Percentiles rank a stretch among this genome's conserved stretches.
Conservation (phyloP, 2,113 vertebrate species). For the Lepus americanus region DNA sequence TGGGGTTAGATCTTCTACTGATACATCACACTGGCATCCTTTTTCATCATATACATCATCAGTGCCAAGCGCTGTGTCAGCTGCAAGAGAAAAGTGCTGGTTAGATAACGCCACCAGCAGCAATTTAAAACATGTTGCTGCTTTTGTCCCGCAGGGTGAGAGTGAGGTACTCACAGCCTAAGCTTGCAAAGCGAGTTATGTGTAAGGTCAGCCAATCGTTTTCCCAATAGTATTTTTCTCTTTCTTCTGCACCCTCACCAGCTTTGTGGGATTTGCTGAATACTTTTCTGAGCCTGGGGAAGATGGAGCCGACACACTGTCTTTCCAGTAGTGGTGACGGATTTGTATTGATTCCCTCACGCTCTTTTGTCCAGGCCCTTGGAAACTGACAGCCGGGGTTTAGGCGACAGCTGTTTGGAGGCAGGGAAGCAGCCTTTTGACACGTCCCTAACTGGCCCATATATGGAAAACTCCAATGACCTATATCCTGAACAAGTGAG, state of each 20-base stretch:
- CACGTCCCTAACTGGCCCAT: neutral
- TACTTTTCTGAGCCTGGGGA: neutral
- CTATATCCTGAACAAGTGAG: neutral
- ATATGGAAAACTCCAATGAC: neutral
- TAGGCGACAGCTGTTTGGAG: slow-evolving; percentile 53
- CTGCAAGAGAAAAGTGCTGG: slow-evolving; percentile 87
- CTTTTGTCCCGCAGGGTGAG: neutral
- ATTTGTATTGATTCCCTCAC: neutral
- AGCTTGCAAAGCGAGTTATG: neutral
- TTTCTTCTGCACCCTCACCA: neutral
- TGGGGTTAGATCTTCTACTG: slow-evolving; percentile 95
- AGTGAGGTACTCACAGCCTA: neutral
- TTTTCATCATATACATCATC: slow-evolving; percentile 96
- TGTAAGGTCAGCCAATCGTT: neutral
- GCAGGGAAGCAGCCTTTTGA: slow-evolving; percentile 4
- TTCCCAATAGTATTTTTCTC: neutral
- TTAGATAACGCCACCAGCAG: neutral
- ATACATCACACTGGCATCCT: slow-evolving; percentile 97
- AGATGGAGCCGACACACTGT: neutral
- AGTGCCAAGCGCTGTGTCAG: slow-evolving; percentile 92
- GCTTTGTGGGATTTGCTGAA: neutral
- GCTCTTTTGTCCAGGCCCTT: slow-evolving; percentile 28
- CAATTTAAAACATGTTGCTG: neutral
- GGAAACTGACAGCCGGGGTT: slow-evolving; percentile 50
- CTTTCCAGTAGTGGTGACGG: neutral